These are phyloP conservation scores for Acronicta psi DNA, from an alignment of 2,888 invertebrate species.

Conservation along the genomic window DNA sequence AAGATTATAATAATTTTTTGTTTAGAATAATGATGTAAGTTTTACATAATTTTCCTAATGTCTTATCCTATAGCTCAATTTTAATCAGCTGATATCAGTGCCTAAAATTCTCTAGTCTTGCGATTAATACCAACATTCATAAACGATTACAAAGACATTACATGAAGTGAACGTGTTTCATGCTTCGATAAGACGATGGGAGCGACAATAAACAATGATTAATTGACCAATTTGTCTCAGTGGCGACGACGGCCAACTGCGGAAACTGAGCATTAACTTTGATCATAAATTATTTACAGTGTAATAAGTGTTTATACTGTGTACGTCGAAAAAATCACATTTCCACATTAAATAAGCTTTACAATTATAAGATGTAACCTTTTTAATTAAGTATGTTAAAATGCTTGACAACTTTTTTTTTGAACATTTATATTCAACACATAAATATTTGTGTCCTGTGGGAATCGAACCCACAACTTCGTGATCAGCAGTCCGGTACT, in stretches of 20 bases:
- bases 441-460: too few relatives aligned
- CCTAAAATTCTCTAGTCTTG: slow-evolving; percentile 12
- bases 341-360: slow-evolving; percentile 1
- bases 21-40: too few relatives aligned
- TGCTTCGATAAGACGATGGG: slow-evolving; percentile 59
- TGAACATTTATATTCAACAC: too few relatives aligned
- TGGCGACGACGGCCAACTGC: slow-evolving; percentile 52
- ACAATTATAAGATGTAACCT: neutral
- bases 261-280: slow-evolving; percentile 59
- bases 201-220: slow-evolving; percentile 75
- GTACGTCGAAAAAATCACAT: slow-evolving; percentile 21
- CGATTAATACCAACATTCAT: slow-evolving; percentile 36
- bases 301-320: slow-evolving; percentile 32
- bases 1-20: too few relatives aligned
- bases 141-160: slow-evolving; percentile 58
- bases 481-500: too few relatives aligned
- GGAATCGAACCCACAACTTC: too few relatives aligned
- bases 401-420: too few relatives aligned
- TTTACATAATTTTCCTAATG: too few relatives aligned
- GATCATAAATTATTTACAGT: slow-evolving; percentile 51
- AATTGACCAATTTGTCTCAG: slow-evolving; percentile 75
- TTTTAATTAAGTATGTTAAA: neutral
- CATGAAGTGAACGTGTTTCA: slow-evolving; percentile 51
- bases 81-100: neutral
- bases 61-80: too few relatives aligned